These are phyloP conservation scores for Chrosomus eos DNA, from an alignment of 2,797 vertebrate genomes.

Conservation along the genomic window DNA sequence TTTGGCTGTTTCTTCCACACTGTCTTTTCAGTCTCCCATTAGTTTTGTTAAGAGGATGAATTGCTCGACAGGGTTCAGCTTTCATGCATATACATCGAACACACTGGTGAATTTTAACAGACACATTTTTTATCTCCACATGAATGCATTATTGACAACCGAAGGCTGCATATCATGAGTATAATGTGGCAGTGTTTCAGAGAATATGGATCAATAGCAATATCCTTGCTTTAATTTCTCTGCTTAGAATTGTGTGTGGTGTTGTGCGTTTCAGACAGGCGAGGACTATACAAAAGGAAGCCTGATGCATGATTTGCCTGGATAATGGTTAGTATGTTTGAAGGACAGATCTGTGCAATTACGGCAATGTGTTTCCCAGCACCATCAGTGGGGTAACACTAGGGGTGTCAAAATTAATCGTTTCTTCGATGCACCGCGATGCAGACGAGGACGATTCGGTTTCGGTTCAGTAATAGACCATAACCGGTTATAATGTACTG, in stretches of 20 bases:
- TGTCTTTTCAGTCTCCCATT: constrained; percentile 42
- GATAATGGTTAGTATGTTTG: constrained; percentile 39
- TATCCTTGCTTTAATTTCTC: constrained; percentile 45
- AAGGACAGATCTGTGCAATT: constrained; percentile 14
- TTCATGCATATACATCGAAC: constrained; percentile 27
- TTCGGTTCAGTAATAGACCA: too few relatives aligned
- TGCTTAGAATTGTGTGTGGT: constrained; percentile 17
- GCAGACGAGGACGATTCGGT: too few relatives aligned
- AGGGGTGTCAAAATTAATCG: too few relatives aligned
- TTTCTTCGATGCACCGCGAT: too few relatives aligned
- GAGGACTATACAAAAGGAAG: neutral
- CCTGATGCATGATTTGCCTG: constrained; percentile 27
- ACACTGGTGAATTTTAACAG: constrained; percentile 27
- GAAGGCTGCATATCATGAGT: constrained; percentile 26
- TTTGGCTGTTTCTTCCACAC: constrained; percentile 1
- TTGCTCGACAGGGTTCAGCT: constrained; percentile 20
- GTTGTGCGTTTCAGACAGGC: neutral
- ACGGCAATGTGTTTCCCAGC: constrained; percentile 30
- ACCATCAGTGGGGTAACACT: constrained; percentile 15
- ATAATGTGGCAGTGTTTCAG: constrained; percentile 30
- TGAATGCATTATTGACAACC: constrained; percentile 39
- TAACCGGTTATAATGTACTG: too few relatives aligned
- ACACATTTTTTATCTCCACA: constrained; percentile 18
- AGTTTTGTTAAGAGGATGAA: constrained; percentile 26
- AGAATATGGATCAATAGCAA: constrained; percentile 18